A percentile compares a stretch with the other conserved stretches of the same genome.
Conservation (phyloP, 2,797 vertebrate genomes). For the Pogonophryne albipinna region DNA sequence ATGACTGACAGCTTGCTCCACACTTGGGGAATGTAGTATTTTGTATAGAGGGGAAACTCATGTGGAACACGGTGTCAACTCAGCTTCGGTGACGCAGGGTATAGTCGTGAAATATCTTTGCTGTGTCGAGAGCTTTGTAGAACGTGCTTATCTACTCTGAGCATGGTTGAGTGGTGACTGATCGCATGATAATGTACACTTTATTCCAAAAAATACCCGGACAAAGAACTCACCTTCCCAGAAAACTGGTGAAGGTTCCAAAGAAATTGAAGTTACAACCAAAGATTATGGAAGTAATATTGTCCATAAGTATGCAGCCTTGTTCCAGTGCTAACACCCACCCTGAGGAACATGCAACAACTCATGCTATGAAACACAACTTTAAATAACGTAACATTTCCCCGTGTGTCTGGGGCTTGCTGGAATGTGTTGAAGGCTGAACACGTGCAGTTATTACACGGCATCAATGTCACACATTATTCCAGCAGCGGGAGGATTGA, state of each 20-base stretch:
- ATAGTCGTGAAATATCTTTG: constrained; percentile 17
- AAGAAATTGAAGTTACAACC: too few species aligned
- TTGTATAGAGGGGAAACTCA: constrained; percentile 40
- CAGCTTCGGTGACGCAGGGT: constrained; percentile 34
- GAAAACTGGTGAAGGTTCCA: too few species aligned
- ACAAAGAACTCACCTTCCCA: background rate
- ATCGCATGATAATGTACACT: background rate
- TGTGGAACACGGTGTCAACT: constrained; percentile 41
- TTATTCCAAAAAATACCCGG: background rate
- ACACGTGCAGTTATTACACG: constrained; percentile 31
- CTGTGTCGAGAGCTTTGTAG: constrained; percentile 27
- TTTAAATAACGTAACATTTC: background rate
- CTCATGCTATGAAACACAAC: background rate
- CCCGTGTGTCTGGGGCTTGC: background rate
- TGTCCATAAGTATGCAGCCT: background rate
- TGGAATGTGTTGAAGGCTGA: constrained; percentile 21
- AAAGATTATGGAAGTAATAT: background rate
- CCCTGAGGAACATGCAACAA: background rate
- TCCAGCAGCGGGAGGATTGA: constrained; percentile 23
- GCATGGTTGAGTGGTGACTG: constrained; percentile 25
- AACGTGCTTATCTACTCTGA: background rate
- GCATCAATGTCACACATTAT: constrained; percentile 24
- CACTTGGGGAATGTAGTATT: constrained; percentile 52
- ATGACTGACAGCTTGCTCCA: constrained; percentile 59
- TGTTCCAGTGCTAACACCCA: background rate